Evolutionary conservation across 1,140 invertebrate species (phyloP).

Genomic region (Drosophila kohkoa): DNA sequence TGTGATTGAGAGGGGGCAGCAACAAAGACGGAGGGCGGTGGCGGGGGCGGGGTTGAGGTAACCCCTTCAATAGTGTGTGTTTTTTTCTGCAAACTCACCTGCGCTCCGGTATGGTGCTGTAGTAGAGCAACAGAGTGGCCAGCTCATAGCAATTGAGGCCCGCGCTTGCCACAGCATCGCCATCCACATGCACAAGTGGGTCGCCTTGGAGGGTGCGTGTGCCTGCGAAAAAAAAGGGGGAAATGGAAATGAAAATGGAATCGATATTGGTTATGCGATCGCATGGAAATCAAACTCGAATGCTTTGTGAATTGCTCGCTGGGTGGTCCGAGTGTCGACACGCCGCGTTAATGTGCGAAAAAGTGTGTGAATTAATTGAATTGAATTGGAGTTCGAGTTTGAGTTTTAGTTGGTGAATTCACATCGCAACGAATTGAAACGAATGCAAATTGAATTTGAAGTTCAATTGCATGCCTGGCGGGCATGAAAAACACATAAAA

Average conservation of each 20-base stretch:
- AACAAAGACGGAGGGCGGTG: neutral
- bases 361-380: slow-evolving; percentile 81
- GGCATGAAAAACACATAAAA: slow-evolving; percentile 40
- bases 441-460: slow-evolving; percentile 11
- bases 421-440: slow-evolving; percentile 47
- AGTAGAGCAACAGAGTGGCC: slow-evolving; percentile 86
- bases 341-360: slow-evolving; percentile 76
- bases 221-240: slow-evolving; percentile 53
- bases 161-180: slow-evolving; percentile 85
- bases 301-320: slow-evolving; percentile 62
- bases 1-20: slow-evolving; percentile 45
- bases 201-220: slow-evolving; percentile 85
- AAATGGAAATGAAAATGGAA: neutral
- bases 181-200: slow-evolving; percentile 86
- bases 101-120: slow-evolving; percentile 86
- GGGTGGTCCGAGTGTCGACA: slow-evolving; percentile 62
- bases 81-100: slow-evolving; percentile 83
- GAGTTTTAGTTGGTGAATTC: neutral
- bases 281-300: slow-evolving; percentile 34
- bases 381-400: slow-evolving; percentile 38
- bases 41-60: neutral
- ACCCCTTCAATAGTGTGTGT: neutral
- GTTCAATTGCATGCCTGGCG: slow-evolving; percentile 24
- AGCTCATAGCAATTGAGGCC: slow-evolving; percentile 86
- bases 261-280: slow-evolving; percentile 5